Base-by-base conservation (phyloP, 2,113 vertebrate species). In the Cygnus buccinator region DNA sequence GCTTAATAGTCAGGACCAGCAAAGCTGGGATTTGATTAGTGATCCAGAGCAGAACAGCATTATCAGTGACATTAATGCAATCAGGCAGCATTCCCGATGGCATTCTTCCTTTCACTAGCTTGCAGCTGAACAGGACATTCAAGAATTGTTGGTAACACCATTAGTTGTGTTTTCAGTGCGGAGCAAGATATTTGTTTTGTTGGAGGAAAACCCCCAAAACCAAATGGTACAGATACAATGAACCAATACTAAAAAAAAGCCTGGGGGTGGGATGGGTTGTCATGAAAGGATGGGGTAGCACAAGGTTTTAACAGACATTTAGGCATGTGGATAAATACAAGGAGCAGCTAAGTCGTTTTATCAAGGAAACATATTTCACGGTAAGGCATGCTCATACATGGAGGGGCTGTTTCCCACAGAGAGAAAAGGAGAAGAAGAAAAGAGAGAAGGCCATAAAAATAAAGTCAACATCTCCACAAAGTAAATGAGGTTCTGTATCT, bases 21-120 rank as follows among this genome's bases (percentile, higher is more conserved):
- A 79, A 93, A 89, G 26, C 13, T 85, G 33, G 92, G 71, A 95
- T 95, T 94, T 89, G 81, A 94, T 93, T 94, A 91, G 71, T 25
- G 81, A 94, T 87, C 57, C 70, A 71, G 72, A 93, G 73, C 73
- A 94, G 80, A 87, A 50, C 33, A 89, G 66, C 55, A 87, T 91
- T 79, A 65, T 33, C 44, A 87, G 71, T 82, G 89, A 95, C 54
- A 94, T 66, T 94, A 95, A 95, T 83, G 81, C 71, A 87, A 85
- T 89, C 48, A 84, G 79, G 67, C 78, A 83, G 50, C 74, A 50
- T 85, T 88, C 84, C 87, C 15, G 1, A 19, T 28, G n/a, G 82
- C 78, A 63, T 70, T 95, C 87, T 76, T 55, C 63, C 50, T 78
- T 83, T 58, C 58, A 54, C 65, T 22, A 78, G 58, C 62, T 73